These are phyloP conservation scores for Dendropsophus ebraccatus DNA, from an alignment of 2,113 vertebrate species.

Conservation along the genomic window DNA sequence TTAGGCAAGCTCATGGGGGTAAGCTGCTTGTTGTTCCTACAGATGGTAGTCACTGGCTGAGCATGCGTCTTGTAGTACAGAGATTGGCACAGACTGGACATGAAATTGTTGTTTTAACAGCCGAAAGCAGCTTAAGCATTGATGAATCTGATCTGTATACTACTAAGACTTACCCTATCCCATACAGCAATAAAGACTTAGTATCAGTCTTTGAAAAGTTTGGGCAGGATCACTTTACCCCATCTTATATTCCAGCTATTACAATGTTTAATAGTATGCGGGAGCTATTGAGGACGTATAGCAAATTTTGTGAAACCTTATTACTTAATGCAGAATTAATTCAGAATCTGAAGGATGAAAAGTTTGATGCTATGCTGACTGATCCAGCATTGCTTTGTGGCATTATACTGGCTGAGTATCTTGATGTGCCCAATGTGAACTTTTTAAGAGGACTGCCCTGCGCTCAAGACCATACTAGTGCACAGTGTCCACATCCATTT, in stretches of 20 bases:
- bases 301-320: constrained; percentile 52
- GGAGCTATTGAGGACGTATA: neutral
- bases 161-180: too few species aligned
- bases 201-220: too few species aligned
- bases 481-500: constrained; percentile 69
- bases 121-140: constrained; percentile 17
- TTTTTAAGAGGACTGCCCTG: constrained; percentile 75
- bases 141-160: too few species aligned
- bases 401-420: constrained; percentile 64
- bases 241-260: neutral
- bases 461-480: constrained; percentile 65
- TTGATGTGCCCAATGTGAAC: constrained; percentile 71
- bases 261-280: constrained; percentile 14
- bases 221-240: too few species aligned
- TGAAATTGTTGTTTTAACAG: neutral
- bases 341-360: constrained; percentile 60
- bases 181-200: too few species aligned
- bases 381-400: constrained; percentile 80
- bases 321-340: constrained; percentile 65
- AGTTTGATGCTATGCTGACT: constrained; percentile 72
- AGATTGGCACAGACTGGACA: constrained; percentile 18
- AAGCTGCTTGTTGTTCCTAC: too few species aligned
- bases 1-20: neutral
- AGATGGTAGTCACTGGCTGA: too few species aligned
- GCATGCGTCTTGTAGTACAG: too few species aligned